These are phyloP conservation scores for Bufo gargarizans DNA, from an alignment of 2,113 vertebrate genomes.

Conservation along the genomic window DNA sequence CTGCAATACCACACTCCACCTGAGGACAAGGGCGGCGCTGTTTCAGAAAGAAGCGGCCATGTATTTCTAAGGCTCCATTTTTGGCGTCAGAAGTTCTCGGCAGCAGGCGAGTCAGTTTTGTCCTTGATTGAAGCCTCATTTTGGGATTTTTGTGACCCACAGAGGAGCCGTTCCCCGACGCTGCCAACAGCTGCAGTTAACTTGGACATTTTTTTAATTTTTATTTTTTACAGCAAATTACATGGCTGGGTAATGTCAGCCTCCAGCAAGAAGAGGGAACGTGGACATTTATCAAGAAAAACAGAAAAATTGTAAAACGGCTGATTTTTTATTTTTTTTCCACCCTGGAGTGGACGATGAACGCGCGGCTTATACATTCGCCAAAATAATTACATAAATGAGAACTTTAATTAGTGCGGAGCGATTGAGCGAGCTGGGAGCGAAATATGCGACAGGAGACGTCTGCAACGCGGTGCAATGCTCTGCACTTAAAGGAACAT, in stretches of 20 bases:
- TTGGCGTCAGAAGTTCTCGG: not conserved
- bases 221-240: not conserved
- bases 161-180: not conserved
- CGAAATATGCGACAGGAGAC: not conserved
- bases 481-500: not conserved
- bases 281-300: not conserved
- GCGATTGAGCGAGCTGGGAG: not conserved
- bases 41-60: no score
- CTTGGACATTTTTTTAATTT: not conserved
- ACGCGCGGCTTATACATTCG: not conserved
- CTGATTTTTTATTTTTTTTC: not conserved
- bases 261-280: not conserved
- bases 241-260: not conserved
- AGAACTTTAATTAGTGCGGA: not conserved
- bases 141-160: not conserved
- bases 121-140: not conserved
- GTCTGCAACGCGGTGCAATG: not conserved
- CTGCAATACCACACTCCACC: no score
- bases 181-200: constrained; percentile 2
- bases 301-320: not conserved
- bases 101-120: no score
- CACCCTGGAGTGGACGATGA: not conserved
- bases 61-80: not conserved
- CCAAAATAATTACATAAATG: not conserved
- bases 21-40: not conserved